Base-by-base conservation (phyloP, 2,113 vertebrate species). In the Pavo muticus region DNA sequence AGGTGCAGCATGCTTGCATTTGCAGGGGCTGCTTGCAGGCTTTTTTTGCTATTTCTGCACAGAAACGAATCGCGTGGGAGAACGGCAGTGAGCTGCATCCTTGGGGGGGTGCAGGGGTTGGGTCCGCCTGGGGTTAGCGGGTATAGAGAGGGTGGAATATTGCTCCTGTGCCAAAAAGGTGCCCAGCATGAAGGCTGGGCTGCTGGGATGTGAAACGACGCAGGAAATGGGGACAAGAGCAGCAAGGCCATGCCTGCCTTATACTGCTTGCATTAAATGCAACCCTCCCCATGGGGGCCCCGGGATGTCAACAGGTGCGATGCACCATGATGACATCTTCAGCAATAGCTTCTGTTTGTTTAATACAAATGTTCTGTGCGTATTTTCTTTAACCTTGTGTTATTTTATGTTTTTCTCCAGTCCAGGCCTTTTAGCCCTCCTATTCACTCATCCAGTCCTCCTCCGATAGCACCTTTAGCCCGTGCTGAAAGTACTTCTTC, bases 401-500 rank as follows among this genome's bases (percentile, higher is more conserved):
- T 87, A 14, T 96, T 97, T 94, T 97, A 7, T 96, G 96, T 97
- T 97, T 97, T 91, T 95, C 93, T 95, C 17, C 97, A 99, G 99
- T 97, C 98, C 91, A 98, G 99, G 93, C 98, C 99, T 71, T 99
- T 99, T 96, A 99, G 99, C 90, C 99, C 99, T 42, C 99, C 99
- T 13, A 97, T 99, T 32, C 99, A 99, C 88, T 99, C 99, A 14
- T 98, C 98, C 96, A 99, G 99, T 95, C 99, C 99, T 71, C 99
- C 99, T 59, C 99, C 99, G 35, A 98, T 99, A 52, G 99, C 99
- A 44, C 99, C 99, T 48, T 93, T 99, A 96, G 99, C 99, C 88
- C 98, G 99, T 35, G 99, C 99, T 16, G 99, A 99, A 93, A 99
- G 99, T 97, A 99, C 99, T 32, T 99, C 99, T 94, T 99, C 99